These are phyloP conservation scores for Pinna nobilis DNA, from an alignment of 1,140 invertebrate genomes.

Conservation along the genomic window DNA sequence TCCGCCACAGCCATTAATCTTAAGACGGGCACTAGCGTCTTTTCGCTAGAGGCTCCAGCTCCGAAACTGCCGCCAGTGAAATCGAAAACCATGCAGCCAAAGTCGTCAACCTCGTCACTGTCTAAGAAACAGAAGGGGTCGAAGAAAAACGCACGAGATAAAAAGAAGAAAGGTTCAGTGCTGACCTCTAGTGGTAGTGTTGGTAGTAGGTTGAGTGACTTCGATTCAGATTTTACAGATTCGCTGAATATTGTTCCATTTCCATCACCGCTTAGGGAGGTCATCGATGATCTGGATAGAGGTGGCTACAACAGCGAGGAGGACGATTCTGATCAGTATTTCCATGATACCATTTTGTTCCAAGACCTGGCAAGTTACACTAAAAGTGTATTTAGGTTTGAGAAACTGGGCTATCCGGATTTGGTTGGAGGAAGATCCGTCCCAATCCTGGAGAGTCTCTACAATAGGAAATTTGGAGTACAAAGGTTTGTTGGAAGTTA, in stretches of 20 bases:
- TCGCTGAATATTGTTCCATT: conserved; percentile 56
- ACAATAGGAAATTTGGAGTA: conserved; percentile 69
- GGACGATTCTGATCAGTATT: conserved; percentile 48
- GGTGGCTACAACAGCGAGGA: conserved; percentile 50
- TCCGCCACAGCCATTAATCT: conserved; percentile 43
- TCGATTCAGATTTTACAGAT: conserved; percentile 36
- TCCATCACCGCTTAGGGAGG: conserved; percentile 26
- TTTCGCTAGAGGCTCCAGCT: no score
- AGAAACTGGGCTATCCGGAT: conserved; percentile 73
- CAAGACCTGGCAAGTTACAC: conserved; percentile 60
- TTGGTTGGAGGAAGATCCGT: conserved; percentile 61
- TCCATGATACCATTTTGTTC: conserved; percentile 59
- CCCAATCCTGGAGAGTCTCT: conserved; percentile 58
- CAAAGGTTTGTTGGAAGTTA: conserved; percentile 72
- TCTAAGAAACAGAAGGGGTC: conserved; percentile 51
- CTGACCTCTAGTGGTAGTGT: not conserved
- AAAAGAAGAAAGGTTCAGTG: conserved; percentile 38
- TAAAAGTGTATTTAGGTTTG: conserved; percentile 66
- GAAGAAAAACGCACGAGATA: conserved; percentile 49
- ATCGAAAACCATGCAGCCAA: conserved; percentile 14
- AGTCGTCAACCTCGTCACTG: not conserved
- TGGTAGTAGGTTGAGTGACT: conserved; percentile 12
- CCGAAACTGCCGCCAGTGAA: conserved; percentile 29
- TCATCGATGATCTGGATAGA: conserved; percentile 45
- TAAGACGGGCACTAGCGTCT: no score